Evolutionary conservation across 2,888 invertebrate genomes (phyloP), one percentile per base, ranked within the genome.

Genomic region (Anodontia alba): DNA sequence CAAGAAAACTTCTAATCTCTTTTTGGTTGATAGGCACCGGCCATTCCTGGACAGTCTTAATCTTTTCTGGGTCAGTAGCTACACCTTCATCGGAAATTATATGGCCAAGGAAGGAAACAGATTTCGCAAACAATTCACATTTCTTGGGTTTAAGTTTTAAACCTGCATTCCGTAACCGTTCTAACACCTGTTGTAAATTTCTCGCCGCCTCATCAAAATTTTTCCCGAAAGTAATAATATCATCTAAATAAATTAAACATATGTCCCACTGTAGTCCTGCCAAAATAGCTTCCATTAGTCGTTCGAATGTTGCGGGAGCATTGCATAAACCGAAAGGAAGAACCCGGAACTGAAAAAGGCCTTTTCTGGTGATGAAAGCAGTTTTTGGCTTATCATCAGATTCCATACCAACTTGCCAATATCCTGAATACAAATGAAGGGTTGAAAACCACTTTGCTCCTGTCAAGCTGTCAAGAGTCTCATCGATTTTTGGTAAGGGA

Each of bases 351-450:
- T 51, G 20, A 51, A 51, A 51, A n/a, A 51, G 73, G 8, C 80
- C 76, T 15, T 49, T 42, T 42, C 72, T 43, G 26, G 77, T 77
- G 20, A 33, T 43, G 43, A 77, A 77, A 26, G 33, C 29, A 5
- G 66, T 66, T 20, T 66, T 66, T 12, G 66, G 26, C 20, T 66
- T 66, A 36, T 66, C 66, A 51, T n/a, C 23, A 51, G 51, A 10
- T 5, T n/a, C n/a, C n/a, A n/a, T n/a, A n/a, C n/a, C n/a, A n/a
- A n/a, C n/a, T n/a, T n/a, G n/a, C n/a, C n/a, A 51, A 23, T 51
- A 51, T 51, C 51, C 51, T 15, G 51, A 51, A 51, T 51, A 51
- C 20, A 51, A 23, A 23, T 51, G 12, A 51, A 51, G 51, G 17
- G 51, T 51, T 51, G 8, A 51, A 51, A 57, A 57, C 29, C n/a